Evolutionary conservation across 1,140 invertebrate species (phyloP).

Genomic region (Drosophila pandora): DNA sequence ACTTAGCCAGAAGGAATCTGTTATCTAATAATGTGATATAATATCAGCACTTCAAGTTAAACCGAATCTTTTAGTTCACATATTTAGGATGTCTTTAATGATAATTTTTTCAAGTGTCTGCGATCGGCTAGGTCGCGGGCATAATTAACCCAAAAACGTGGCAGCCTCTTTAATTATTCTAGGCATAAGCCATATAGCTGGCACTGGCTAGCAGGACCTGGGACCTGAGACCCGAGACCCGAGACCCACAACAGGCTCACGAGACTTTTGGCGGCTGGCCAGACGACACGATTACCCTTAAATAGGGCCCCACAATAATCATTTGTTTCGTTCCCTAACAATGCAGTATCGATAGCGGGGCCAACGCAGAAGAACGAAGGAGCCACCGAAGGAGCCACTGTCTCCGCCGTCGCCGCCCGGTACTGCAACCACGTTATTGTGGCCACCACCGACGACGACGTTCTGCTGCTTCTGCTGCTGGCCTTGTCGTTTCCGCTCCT

Average conservation of each 20-base stretch:
- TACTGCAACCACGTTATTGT: constrained; percentile 14
- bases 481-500: constrained; percentile 45
- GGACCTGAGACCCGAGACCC: constrained; percentile 4
- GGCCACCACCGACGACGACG: constrained; percentile 41
- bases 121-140: constrained; percentile 6
- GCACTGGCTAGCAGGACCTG: constrained; percentile 29
- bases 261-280: constrained; percentile 27
- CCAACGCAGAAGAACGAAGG: constrained; percentile 11
- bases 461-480: constrained; percentile 22
- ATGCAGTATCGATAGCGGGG: constrained; percentile 63
- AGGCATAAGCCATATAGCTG: constrained; percentile 18
- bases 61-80: too few species aligned
- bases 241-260: constrained; percentile 33
- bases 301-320: constrained; percentile 74
- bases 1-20: neutral
- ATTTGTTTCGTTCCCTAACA: constrained; percentile 71
- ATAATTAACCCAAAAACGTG: constrained; percentile 55
- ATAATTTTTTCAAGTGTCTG: constrained; percentile 13
- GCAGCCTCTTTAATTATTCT: constrained; percentile 49
- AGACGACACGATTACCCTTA: constrained; percentile 73
- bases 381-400: constrained; percentile 33
- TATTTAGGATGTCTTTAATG: neutral
- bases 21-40: neutral
- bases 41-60: too few species aligned
- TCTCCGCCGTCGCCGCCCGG: neutral